Conservation (phyloP, 1,140 invertebrate genomes). For the Camponotus vicinus region DNA sequence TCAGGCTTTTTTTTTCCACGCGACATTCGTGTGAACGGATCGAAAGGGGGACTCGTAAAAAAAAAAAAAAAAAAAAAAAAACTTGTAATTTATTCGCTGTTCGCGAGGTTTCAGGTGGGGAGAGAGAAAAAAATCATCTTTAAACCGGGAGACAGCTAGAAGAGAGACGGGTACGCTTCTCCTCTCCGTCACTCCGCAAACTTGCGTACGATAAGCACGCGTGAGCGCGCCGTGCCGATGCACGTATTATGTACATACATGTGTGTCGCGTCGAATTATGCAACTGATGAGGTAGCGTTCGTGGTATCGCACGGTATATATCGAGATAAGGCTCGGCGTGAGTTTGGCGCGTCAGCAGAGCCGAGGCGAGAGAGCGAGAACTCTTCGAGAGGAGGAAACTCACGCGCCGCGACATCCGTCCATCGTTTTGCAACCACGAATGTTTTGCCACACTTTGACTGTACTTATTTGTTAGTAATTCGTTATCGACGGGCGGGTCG, state of each 20-base stretch:
- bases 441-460: background rate
- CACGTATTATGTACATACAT: conserved; percentile 41
- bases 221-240: conserved; percentile 10
- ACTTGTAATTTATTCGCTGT: too few species aligned
- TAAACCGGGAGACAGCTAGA: conserved; percentile 2
- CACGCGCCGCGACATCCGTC: background rate
- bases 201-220: conserved; percentile 50
- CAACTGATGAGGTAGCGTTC: conserved; percentile 74
- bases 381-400: background rate
- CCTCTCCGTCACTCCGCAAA: conserved; percentile 5
- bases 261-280: conserved; percentile 68
- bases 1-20: background rate
- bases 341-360: conserved; percentile 26
- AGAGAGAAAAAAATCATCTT: background rate
- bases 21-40: background rate
- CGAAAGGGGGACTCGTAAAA: background rate
- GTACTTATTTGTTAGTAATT: background rate
- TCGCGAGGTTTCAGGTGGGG: too few species aligned
- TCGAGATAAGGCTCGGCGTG: conserved; percentile 33
- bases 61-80: background rate
- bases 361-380: background rate
- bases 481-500: background rate
- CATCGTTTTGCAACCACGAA: too few species aligned
- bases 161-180: background rate
- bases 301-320: conserved; percentile 55